Base-by-base conservation (phyloP, 2,113 vertebrate species). In the Miniopterus natalensis region DNA sequence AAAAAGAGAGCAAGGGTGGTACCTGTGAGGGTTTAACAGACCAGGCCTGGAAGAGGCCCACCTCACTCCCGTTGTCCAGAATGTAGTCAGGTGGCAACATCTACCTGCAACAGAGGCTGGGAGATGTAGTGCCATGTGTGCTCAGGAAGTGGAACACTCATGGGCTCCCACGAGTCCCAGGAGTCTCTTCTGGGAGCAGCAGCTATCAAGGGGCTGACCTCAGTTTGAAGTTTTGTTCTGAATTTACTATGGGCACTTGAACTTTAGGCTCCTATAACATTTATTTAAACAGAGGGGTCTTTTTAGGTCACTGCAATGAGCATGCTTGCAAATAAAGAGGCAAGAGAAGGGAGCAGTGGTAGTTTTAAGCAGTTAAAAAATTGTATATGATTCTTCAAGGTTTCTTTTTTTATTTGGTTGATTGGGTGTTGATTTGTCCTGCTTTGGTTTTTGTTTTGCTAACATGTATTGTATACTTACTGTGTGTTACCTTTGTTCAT, bases 401-500 rank as follows among this genome's bases (percentile, higher is more conserved):
- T 29, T 68, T 73, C 14, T 83, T 84, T 21, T 65, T 63, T 63
- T 63, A 31, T 90, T 88, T 86, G 13, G 11, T 49, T 90, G 61
- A 74, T 20, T 83, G 8, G 21, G 42, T 81, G 93, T 75, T 42
- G 27, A 53, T 66, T 53, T 63, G 29, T 45, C 74, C 42, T 53
- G 18, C 13, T 73, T 59, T 70, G 9, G 13, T 68, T 84, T 85
- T 91, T 79, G 9, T 92, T 93, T 93, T 75, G 45, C 57, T 75
- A 42, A 90, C 21, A 61, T 94, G 53, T 63, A 7, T 53, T 79
- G 23, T 61, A 18, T 42, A 70, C 31, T 79, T 79, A 79, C 27
- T 63, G 12, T 31, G 1, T 36, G 27, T 85, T 59, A 31, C n/a
- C 47, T 55, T 70, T 73, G 36, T 79, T 70, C n/a, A 68, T 45